Evolutionary conservation across 2,888 invertebrate species (phyloP), one percentile per base, ranked within the genome.

Genomic region (Bruchidius siliquastri): DNA sequence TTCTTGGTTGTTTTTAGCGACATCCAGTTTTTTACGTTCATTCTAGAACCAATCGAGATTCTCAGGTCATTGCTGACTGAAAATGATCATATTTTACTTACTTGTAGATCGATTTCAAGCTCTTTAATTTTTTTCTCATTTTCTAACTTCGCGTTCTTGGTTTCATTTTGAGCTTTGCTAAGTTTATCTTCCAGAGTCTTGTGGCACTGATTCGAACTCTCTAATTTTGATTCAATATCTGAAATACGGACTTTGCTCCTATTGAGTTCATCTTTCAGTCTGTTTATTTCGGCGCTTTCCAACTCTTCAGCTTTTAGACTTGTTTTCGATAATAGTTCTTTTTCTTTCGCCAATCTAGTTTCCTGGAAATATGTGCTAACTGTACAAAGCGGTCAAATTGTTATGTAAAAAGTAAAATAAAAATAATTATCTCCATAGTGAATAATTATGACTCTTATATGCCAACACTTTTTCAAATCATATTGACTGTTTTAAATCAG

Each of bases 11-110:
- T 87, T 81, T 81, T 92, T 93, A 80, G 90, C 88, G 76, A 92
- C 89, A 72, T 94, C 93, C 30, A 90, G 80, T 80, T 91, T 90
- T 83, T 93, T 93, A 74, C 90, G 90, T 81, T 92, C 91, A 76
- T 90, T 90, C 90, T 91, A 76, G 82, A 78, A 76, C 49, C 49
- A 32, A 66, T 71, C 13, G 21, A 21, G 79, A 77, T 13, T 70
- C 22, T 20, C 4, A 68, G 8, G 20, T 67, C 3, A 70, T 22
- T n/a, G 10, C n/a, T 18, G 18, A 49, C 18, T 8, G 13, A 18
- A 18, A 67, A 67, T 68, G 66, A 69, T 69, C 21, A 69, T 26
- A 21, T 72, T 26, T 30, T 69, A 72, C 67, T 75, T 80, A 83
- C 83, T 79, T 84, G 83, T 72, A 87, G 79, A 76, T 86, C 84